Percentiles rank a stretch among this genome's conserved stretches.
Conservation (phyloP, 1,140 invertebrate species). For the Augochlora pura region DNA sequence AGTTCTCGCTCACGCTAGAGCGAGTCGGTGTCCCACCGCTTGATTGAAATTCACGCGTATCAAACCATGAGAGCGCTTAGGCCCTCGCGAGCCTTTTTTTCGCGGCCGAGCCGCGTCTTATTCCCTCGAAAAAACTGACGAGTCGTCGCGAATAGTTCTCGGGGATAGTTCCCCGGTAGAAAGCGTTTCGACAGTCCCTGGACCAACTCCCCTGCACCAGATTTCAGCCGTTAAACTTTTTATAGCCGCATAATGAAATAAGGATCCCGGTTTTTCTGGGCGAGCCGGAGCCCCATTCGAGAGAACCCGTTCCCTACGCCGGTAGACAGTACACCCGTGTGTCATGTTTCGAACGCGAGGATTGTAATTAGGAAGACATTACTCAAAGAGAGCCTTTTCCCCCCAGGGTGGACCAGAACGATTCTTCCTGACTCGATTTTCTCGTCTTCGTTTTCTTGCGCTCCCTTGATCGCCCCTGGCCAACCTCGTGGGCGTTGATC, state of each 20-base stretch:
- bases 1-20: no score
- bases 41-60: background rate
- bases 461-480: background rate
- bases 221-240: constrained; percentile 47
- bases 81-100: background rate
- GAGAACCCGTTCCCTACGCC: constrained; percentile 38
- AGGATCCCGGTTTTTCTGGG: constrained; percentile 48
- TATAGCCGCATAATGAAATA: constrained; percentile 51
- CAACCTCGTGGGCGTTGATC: constrained; percentile 47
- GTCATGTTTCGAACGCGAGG: constrained; percentile 52
- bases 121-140: background rate
- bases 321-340: constrained; percentile 26
- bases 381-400: constrained; percentile 60
- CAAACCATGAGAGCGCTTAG: background rate
- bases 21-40: background rate
- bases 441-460: constrained; percentile 5
- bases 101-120: background rate
- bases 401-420: constrained; percentile 24
- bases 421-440: constrained; percentile 16
- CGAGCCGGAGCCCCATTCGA: constrained; percentile 16
- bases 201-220: constrained; percentile 13
- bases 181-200: background rate
- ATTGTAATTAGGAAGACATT: constrained; percentile 73
- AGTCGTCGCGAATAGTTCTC: background rate
- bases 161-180: constrained; percentile 3